Percentiles rank a stretch among this genome's conserved stretches.
Conservation (phyloP, 1,140 invertebrate species). For the Amyelois transitella region DNA sequence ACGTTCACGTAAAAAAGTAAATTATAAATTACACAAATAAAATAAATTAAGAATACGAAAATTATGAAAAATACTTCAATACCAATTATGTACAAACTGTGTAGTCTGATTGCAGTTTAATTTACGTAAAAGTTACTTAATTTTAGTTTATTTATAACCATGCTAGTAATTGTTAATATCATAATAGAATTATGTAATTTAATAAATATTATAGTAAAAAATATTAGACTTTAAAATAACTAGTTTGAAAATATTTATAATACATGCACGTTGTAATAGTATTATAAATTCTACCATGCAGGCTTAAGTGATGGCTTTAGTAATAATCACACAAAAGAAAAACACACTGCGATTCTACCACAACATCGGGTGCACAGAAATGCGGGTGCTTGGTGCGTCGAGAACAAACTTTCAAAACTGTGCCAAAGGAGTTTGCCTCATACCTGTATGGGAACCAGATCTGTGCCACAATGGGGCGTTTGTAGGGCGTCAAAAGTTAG, state of each 20-base stretch:
- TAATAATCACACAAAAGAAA: conserved; percentile 20
- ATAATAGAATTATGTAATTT: not conserved
- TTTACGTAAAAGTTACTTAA: not conserved
- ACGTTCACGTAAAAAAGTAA: not conserved
- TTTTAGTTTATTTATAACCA: conserved; percentile 1
- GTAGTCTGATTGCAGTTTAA: not conserved
- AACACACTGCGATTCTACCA: conserved; percentile 36
- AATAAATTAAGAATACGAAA: not conserved
- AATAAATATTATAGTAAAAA: not conserved
- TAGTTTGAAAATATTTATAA: not conserved
- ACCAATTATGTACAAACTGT: conserved; percentile 10
- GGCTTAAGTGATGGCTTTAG: conserved; percentile 15
- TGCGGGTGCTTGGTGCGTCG: conserved; percentile 52
- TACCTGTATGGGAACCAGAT: conserved; percentile 83
- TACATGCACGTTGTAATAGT: conserved; percentile 8
- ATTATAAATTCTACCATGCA: conserved; percentile 50
- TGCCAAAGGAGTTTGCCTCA: conserved; percentile 57
- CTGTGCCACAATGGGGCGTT: conserved; percentile 73
- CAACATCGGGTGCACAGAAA: conserved; percentile 59
- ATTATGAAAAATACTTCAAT: too few relatives aligned
- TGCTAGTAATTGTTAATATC: conserved; percentile 1
- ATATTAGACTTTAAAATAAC: too few relatives aligned
- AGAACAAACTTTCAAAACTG: conserved; percentile 39
- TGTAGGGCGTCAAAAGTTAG: conserved; percentile 67
- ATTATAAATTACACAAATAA: not conserved